These are phyloP conservation scores for Trachelus iudaicus DNA, from an alignment of 2,888 invertebrate species.

Conservation along the genomic window DNA sequence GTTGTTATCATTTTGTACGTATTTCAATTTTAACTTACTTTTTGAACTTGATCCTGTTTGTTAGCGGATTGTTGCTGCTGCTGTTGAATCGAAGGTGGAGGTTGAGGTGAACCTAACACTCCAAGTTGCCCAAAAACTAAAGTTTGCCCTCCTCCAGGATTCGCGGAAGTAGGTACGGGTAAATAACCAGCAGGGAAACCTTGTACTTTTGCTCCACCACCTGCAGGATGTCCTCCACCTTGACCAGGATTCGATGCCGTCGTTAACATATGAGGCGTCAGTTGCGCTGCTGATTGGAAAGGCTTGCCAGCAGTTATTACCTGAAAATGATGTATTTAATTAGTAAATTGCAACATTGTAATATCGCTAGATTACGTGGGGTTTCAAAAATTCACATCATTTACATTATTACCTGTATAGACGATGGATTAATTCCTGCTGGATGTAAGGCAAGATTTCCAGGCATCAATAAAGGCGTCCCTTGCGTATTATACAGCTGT, in stretches of 20 bases:
- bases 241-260: slow-evolving; percentile 68
- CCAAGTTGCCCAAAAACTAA: slow-evolving; percentile 80
- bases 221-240: slow-evolving; percentile 56
- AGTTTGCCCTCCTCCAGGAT: slow-evolving; percentile 73
- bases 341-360: background rate
- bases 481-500: slow-evolving; percentile 84
- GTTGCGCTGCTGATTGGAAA: slow-evolving; percentile 80
- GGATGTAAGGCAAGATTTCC: slow-evolving; percentile 82
- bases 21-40: slow-evolving; percentile 37
- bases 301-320: slow-evolving; percentile 87
- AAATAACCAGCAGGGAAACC: slow-evolving; percentile 79
- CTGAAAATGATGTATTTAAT: slow-evolving; percentile 62
- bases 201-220: slow-evolving; percentile 58
- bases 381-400: background rate
- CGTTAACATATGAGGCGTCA: slow-evolving; percentile 83
- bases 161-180: slow-evolving; percentile 81
- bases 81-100: slow-evolving; percentile 52
- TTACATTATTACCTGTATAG: slow-evolving; percentile 71
- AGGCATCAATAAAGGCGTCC: slow-evolving; percentile 81
- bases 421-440: slow-evolving; percentile 79
- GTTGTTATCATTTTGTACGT: background rate
- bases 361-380: background rate
- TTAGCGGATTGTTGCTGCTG: slow-evolving; percentile 58
- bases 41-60: slow-evolving; percentile 62
- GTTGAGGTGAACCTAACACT: slow-evolving; percentile 74